Evolutionary conservation across 2,888 invertebrate species (phyloP), one percentile per base, ranked within the genome.

Genomic region (Tetramorium bicarinatum): DNA sequence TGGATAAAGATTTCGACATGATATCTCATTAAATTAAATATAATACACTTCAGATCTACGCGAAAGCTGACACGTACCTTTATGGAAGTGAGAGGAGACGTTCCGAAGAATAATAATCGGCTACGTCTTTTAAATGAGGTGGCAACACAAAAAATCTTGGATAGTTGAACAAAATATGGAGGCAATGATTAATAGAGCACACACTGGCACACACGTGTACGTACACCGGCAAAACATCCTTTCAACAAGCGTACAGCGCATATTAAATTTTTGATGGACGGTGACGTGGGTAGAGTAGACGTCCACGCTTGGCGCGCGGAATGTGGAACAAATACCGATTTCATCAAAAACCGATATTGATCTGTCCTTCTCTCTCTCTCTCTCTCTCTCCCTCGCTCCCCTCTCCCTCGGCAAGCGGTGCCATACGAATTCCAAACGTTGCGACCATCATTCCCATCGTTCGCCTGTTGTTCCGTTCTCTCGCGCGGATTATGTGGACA

Each of bases 271-370:
- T 81, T 64, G 77, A 82, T 82, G 74, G 77, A 56, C 76, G 79
- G 49, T 82, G 84, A 82, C 56, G 83, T 69, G 54, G 76, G 34
- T 47, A 21, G 66, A 59, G 59, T 34, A 56, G 34, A 67, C 87
- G 59, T 66, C 82, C 76, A 77, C 75, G 88, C 90, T 88, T 86
- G 83, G 81, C 77, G 90, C 80, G 89, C 87, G 87, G 91, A 88
- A 91, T 91, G 91, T 93, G 93, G 92, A 92, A 92, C 92, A 89
- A 91, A 93, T 92, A 87, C 91, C 88, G 90, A 91, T 92, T 92
- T 91, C 89, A 91, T 90, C 88, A 90, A 90, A 90, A 90, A 89
- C 84, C 90, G 88, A 90, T 90, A 90, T 83, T 74, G 84, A 83
- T 82, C 89, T 64, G 11, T 56, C 25, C 25, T 56, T 56, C 38